Evolutionary conservation across 1,140 invertebrate species (phyloP), one percentile per base, ranked within the genome.

Genomic region (Proales similis): DNA sequence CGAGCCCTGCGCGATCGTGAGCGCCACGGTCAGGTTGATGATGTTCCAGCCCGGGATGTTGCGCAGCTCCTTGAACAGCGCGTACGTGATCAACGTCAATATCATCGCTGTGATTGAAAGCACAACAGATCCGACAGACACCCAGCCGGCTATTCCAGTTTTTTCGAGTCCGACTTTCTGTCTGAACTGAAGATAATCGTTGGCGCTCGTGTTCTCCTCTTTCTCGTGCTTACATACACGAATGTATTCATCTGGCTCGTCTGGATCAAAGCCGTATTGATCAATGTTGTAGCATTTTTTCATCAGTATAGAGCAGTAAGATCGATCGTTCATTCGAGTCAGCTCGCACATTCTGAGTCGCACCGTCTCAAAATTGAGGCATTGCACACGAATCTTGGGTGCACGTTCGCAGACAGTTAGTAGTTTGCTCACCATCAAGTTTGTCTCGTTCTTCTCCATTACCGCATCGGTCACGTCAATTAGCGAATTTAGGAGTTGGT

Each of bases 11-110:
- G 72, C 77, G 1, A 78, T 47, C 17, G 80, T 71, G 0, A 81
- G 66, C 3, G 74, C 70, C 2, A 74, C 66, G 1, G 79, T 77
- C 5, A 82, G 65, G 45, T 76, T 80, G 63, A 80, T 72, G 0
- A 78, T 70, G 66, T 78, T 80, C 24, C 76, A 75, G 2, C 78
- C 80, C 0, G 80, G 80, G 9, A 80, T 66, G 65, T 80, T 81
- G 20, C 78, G 68, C 29, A 80, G 66, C 49, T 73, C 74, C 14
- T 73, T 70, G n/a, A 81, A 70, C 0, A 78, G 20, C 4, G 66
- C 38, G 61, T 78, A 80, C 0, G 79, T 74, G 1, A 75, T 12
- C 12, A 82, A 63, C 0, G 70, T 70, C 4, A 66, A 46, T 6
- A 67, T 32, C 46, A 72, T 64, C 5, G 68, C 68, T 32, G 69